Base-by-base conservation (phyloP, 37 sponge, comb jelly and placozoan genomes). In the Crambe crambe region DNA sequence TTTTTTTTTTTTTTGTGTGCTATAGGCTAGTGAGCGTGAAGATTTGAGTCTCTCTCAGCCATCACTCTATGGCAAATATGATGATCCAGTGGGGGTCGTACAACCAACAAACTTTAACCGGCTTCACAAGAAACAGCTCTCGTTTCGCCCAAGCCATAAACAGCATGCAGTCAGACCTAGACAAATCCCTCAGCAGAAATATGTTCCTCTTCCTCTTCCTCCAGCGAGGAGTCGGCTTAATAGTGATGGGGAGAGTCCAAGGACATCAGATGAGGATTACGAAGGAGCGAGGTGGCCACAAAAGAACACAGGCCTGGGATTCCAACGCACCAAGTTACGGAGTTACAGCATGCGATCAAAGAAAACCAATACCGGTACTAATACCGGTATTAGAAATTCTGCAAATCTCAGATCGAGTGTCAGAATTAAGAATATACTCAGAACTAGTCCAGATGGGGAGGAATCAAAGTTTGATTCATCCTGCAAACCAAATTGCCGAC, bases 101-200 rank as follows among this genome's bases (percentile, higher is more conserved):
- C 79, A 79, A 4, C 60, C 81, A 51, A 41, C 83, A 15, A 68
- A 54, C 68, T 64, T 42, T 39, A 74, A 75, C 78, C 34, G 63
- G 21, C 85, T 85, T 5, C 85, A 85, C 72, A 85, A 85, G 54
- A 37, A 71, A 29, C 85, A 85, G 85, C 63, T 77, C 26, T 85
- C 85, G 1, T 85, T 76, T 42, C 54, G 68, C 2, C 58, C 74
- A 4, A 59, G 42, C 40, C 76, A 60, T 56, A 79, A 68, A 35
- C 76, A 76, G 36, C 51, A 79, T 44, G 57, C 72, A 43, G 29
- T 70, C 9, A 43, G 18, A 27, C 18, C 35, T 56, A 12, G 27
- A 22, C 41, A 70, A 12, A 17, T 8, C 1, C 39, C 71, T 17
- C 23, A n/a, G 27, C 56, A 71, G 73, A 27, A 31, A 30, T 21